Evolutionary conservation across 2,888 invertebrate species (phyloP), one percentile per base, ranked within the genome.

Genomic region (Cylloceria caligata): DNA sequence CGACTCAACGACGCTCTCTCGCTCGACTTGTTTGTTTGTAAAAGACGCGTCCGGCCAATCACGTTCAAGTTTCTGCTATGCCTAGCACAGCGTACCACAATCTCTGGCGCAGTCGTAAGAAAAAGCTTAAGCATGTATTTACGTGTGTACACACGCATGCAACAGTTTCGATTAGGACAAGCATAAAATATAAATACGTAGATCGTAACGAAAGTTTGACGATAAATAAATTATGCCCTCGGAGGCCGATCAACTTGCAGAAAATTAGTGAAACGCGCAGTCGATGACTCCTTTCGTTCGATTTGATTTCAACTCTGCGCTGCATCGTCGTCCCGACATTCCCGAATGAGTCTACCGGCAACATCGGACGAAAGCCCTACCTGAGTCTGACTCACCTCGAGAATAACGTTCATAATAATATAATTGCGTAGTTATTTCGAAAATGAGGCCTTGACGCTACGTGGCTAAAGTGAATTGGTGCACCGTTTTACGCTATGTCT

Each of bases 21-120:
- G 79, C 60, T 42, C 60, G 60, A 79, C 82, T 82, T 82, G 82
- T 82, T 82, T 82, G 82, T 82, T 82, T 82, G 82, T 39, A 67
- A 74, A 82, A 72, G 71, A 71, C 60, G 71, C 82, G 75, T 79
- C 74, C 79, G 75, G 82, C 55, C 19, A 45, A 71, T 78, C 45
- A 21, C 39, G 60, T 34, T 36, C 45, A 71, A 36, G 62, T 39
- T 19, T 60, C 57, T 21, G 65, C 49, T 75, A 47, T 47, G 16
- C 21, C 27, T 27, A 47, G 39, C 69, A 19, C 36, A 21, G 13
- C 21, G 55, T 24, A n/a, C n/a, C n/a, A n/a, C 24, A n/a, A 24
- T 16, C 27, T 49, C 39, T 27, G n/a, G 19, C 21, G 36, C 36
- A n/a, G 36, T 36, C 21, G 68, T 49, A 21, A 60, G n/a, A 34